Conservation (phyloP, 2,888 invertebrate genomes). For the Blastobasis adustella region DNA sequence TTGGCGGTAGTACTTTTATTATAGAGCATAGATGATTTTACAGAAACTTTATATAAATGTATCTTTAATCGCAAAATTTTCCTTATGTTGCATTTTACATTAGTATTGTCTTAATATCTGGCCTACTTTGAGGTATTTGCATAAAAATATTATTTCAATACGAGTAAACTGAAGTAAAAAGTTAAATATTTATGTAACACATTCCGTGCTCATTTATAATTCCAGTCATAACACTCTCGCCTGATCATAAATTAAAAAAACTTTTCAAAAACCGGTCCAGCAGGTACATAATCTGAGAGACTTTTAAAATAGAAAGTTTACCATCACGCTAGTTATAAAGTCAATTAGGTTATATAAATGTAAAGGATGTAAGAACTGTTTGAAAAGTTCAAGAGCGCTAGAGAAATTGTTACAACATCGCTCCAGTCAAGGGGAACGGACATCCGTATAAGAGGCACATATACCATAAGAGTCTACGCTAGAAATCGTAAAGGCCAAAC, state of each 20-base stretch:
- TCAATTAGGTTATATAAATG: constrained; percentile 8
- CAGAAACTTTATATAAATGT: too few relatives aligned
- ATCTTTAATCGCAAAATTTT: too few relatives aligned
- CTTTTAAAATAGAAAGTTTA: constrained; percentile 54
- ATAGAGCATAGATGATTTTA: too few relatives aligned
- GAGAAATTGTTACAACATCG: constrained; percentile 6
- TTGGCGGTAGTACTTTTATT: too few relatives aligned
- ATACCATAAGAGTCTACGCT: constrained; percentile 39
- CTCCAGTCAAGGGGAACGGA: constrained; percentile 25
- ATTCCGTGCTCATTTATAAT: constrained; percentile 30
- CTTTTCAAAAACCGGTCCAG: constrained; percentile 28
- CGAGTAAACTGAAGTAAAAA: too few relatives aligned
- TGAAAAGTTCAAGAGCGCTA: constrained; percentile 3
- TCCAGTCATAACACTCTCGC: constrained; percentile 37
- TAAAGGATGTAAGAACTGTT: constrained; percentile 1
- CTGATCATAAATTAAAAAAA: constrained; percentile 44
- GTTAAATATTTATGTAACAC: constrained; percentile 39
- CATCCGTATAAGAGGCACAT: constrained; percentile 28
- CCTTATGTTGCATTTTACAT: too few relatives aligned
- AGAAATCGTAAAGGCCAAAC: constrained; percentile 46
- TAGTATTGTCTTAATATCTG: too few relatives aligned
- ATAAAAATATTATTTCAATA: too few relatives aligned
- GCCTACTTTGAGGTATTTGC: too few relatives aligned
- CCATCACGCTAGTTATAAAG: constrained; percentile 7
- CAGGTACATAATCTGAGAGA: constrained; percentile 28